Conservation (phyloP, 53 echinoderm and acorn worm genomes). For the Echinarachnius parma region DNA sequence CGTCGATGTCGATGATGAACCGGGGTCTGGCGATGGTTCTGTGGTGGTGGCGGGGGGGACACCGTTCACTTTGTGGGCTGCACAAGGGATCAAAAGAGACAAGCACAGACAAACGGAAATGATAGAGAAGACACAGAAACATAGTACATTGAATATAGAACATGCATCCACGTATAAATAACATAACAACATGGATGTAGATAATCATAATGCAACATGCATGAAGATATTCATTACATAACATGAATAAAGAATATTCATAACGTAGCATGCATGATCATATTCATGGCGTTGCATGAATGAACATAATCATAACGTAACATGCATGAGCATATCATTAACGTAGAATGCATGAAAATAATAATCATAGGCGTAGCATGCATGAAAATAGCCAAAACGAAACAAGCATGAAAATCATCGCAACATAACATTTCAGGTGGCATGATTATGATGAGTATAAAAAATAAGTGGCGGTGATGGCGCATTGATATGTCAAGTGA, state of each 20-base stretch:
- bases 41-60: constrained; percentile 8
- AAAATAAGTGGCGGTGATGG: too few species aligned
- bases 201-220: too few species aligned
- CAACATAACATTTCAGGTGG: too few species aligned
- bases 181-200: neutral
- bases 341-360: too few species aligned
- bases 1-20: neutral
- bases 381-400: too few species aligned
- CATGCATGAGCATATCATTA: too few species aligned
- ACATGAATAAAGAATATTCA: neutral
- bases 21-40: neutral
- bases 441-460: too few species aligned
- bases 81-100: neutral
- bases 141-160: neutral
- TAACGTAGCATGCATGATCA: neutral
- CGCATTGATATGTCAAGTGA: too few species aligned
- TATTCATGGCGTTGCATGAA: too few species aligned
- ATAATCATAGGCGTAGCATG: too few species aligned
- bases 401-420: too few species aligned
- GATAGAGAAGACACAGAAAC: neutral
- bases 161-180: neutral
- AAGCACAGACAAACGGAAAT: neutral
- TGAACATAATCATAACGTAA: too few species aligned
- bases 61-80: constrained; percentile 23
- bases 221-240: neutral